Conservation (phyloP, 2,113 vertebrate species). For the Pteruthius melanotis region DNA sequence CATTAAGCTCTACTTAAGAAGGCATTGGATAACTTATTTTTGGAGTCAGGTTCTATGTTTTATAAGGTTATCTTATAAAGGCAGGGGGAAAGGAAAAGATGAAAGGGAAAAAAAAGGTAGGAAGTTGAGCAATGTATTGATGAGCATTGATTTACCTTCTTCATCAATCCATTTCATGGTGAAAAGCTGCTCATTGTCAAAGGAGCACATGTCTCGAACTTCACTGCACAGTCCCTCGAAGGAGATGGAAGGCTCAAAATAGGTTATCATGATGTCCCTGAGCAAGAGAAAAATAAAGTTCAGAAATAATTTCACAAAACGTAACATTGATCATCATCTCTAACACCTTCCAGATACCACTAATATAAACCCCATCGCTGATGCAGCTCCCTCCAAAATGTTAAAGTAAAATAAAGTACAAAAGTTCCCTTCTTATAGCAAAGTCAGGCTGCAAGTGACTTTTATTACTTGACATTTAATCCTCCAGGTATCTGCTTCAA, state of each 20-base stretch:
- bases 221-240: conserved; percentile 91
- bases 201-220: conserved; percentile 96
- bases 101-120: background rate
- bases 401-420: background rate
- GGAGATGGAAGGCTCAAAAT: conserved; percentile 96
- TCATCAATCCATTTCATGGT: conserved; percentile 99
- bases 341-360: background rate
- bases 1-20: background rate
- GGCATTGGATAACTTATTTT: background rate
- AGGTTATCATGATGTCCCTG: conserved; percentile 99
- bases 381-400: background rate
- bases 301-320: background rate
- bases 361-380: background rate
- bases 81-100: background rate
- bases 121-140: background rate
- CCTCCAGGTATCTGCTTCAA: background rate
- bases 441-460: background rate
- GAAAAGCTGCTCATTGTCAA: conserved; percentile 96
- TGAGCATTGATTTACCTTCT: conserved; percentile 79
- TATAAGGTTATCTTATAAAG: background rate
- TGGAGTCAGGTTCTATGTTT: background rate
- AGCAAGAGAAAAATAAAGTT: conserved; percentile 25
- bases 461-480: background rate
- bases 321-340: background rate
- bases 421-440: background rate